phyloP scores from a whole-genome alignment of 1,140 invertebrate genomes.

The Drosophila navojoa region DNA sequence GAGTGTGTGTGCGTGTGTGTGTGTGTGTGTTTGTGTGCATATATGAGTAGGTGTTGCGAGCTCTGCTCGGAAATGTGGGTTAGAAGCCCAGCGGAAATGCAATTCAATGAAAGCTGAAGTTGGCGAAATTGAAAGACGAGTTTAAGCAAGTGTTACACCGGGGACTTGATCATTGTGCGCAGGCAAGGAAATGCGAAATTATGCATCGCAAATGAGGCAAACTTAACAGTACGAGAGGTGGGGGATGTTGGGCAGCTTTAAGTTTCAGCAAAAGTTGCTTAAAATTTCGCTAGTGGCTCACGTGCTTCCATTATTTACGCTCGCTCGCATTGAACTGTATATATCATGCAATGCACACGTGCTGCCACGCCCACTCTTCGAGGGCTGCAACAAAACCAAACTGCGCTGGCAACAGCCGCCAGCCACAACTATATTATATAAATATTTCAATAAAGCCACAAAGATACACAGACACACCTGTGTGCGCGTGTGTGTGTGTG shows the following conservation, averaged over 20 bases:
- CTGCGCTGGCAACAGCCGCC: conserved; percentile 31
- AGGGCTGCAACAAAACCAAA: conserved; percentile 54
- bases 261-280: not conserved
- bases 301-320: not conserved
- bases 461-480: conserved; percentile 23
- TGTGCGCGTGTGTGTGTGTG: conserved; percentile 1
- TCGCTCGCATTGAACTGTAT: not conserved
- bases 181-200: not conserved
- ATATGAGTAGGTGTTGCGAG: conserved; percentile 3
- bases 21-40: conserved; percentile 29
- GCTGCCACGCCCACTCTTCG: not conserved
- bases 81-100: conserved; percentile 8
- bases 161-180: not conserved
- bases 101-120: conserved; percentile 14
- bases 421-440: conserved; percentile 75
- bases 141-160: not conserved
- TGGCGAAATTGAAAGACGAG: not conserved
- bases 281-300: too few species aligned
- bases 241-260: too few species aligned
- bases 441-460: conserved; percentile 68
- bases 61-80: conserved; percentile 19
- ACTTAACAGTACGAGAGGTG: too few species aligned
- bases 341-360: not conserved
- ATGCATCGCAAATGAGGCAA: too few species aligned
- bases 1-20: conserved; percentile 23